Evolutionary conservation across 30 jellyfish, hydroid and myxozoan species (phyloP).

Genomic region (Sanderia malayensis): DNA sequence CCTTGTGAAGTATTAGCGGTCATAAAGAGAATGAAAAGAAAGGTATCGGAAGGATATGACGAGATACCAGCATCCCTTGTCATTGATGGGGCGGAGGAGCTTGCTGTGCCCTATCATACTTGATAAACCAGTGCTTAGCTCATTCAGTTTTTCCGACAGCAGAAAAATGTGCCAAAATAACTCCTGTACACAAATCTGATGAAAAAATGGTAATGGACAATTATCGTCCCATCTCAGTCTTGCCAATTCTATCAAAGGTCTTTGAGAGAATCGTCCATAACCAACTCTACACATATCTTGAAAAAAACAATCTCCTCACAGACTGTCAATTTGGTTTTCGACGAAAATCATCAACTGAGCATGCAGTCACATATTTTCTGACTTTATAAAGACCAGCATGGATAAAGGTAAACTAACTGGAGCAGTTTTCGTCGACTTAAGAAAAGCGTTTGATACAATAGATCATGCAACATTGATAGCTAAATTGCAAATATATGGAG

Average conservation of each 20-base stretch:
- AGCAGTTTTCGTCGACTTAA: too few relatives aligned
- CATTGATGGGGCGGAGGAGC: conserved; percentile 23
- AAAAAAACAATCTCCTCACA: too few relatives aligned
- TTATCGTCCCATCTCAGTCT: conserved; percentile 30
- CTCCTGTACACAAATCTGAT: conserved; percentile 36
- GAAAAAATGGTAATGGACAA: conserved; percentile 16
- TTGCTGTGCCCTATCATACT: conserved; percentile 21
- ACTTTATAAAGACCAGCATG: conserved; percentile 28
- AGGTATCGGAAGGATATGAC: conserved; percentile 32
- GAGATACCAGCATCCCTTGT: neutral
- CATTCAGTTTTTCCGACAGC: conserved; percentile 27
- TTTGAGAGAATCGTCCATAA: conserved; percentile 8
- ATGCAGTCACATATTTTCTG: conserved; percentile 29
- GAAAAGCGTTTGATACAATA: too few relatives aligned
- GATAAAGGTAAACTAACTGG: too few relatives aligned
- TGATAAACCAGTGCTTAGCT: conserved; percentile 17
- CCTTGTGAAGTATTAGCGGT: conserved; percentile 25
- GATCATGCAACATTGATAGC: too few relatives aligned
- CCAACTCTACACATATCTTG: conserved; percentile 10
- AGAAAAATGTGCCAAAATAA: conserved; percentile 26
- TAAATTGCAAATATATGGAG: too few relatives aligned
- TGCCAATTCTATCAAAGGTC: conserved; percentile 10
- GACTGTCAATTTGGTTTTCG: too few relatives aligned
- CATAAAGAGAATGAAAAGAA: conserved; percentile 40
- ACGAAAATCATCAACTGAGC: conserved; percentile 43